A percentile compares a stretch with the other conserved stretches of the same genome.
Evolutionary conservation across 2,888 invertebrate species (phyloP).

Genomic region (Pammene fasciana): DNA sequence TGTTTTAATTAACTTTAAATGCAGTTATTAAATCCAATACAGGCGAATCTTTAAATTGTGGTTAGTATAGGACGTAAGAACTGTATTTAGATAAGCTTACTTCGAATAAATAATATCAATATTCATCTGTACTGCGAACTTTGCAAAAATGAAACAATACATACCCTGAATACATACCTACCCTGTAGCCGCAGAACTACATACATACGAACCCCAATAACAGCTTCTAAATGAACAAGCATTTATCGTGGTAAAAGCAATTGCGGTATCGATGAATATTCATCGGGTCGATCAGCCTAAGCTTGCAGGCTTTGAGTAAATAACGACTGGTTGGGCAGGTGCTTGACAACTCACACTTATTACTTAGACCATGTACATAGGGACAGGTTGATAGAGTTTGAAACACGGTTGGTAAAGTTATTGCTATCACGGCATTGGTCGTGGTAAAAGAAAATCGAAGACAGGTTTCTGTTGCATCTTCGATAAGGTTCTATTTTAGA

Average conservation of each 20-base stretch:
- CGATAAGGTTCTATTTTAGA: too few species aligned
- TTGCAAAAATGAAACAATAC: too few species aligned
- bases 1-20: too few species aligned
- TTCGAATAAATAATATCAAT: too few species aligned
- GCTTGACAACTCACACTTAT: constrained; percentile 25
- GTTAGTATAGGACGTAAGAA: too few species aligned
- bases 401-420: not conserved
- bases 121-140: too few species aligned
- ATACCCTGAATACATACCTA: not conserved
- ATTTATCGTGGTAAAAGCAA: constrained; percentile 36
- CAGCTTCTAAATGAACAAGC: constrained; percentile 23
- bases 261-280: constrained; percentile 39
- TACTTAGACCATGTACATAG: constrained; percentile 31
- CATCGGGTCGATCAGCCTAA: constrained; percentile 34
- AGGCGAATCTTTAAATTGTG: too few species aligned
- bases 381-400: constrained; percentile 30
- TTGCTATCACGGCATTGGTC: constrained; percentile 2
- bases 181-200: constrained; percentile 6
- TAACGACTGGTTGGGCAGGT: constrained; percentile 39
- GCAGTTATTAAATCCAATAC: too few species aligned
- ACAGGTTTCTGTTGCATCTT: not conserved
- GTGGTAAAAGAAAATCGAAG: not conserved
- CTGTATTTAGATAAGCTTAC: too few species aligned
- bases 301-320: constrained; percentile 38
- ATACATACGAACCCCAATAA: constrained; percentile 18